Evolutionary conservation across 2,797 vertebrate genomes (phyloP), one percentile per base, ranked within the genome.

Genomic region (Trachurus trachurus): DNA sequence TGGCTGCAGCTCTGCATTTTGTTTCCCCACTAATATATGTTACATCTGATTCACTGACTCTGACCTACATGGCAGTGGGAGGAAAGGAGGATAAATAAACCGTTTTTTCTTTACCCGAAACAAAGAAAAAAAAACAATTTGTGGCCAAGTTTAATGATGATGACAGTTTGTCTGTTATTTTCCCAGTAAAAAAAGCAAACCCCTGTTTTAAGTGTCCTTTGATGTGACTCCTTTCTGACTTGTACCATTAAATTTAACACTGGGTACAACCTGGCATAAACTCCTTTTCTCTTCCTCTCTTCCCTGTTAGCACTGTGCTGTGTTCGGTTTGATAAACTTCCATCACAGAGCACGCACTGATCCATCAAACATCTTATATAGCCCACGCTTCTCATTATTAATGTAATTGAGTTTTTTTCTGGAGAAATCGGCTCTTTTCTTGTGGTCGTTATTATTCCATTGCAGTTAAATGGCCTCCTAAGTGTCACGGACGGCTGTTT

Each of bases 101-200:
- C 62, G 58, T 74, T 84, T 88, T 89, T 80, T 85, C 81, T 78
- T 56, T 4, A 73, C 85, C 86, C 77, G 86, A 89, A 88, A 71
- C 61, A 69, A 73, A 85, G 63, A 81, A 69, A 68, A 73, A 73
- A 73, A 83, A 88, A 85, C 70, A 68, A 62, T 84, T 76, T 61
- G 66, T 68, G 76, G 73, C 84, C 83, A 89, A 82, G 71, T 87
- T 88, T 90, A 88, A 90, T 57, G 78, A 82, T 75, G 84, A 86
- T 83, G 88, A 85, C 85, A 89, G 88, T 90, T 91, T 53, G 76
- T 79, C 75, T 89, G 89, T 91, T 89, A 85, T 87, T 87, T 80
- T 68, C 80, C 86, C 68, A 65, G 74, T 66, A 83, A 81, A 86
- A 87, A 81, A 11, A 42, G 13, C 77, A 83, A 69, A 61, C 85